Evolutionary conservation across 2,113 vertebrate genomes (phyloP), one percentile per base, ranked within the genome.

Genomic region (Electrona antarctica): DNA sequence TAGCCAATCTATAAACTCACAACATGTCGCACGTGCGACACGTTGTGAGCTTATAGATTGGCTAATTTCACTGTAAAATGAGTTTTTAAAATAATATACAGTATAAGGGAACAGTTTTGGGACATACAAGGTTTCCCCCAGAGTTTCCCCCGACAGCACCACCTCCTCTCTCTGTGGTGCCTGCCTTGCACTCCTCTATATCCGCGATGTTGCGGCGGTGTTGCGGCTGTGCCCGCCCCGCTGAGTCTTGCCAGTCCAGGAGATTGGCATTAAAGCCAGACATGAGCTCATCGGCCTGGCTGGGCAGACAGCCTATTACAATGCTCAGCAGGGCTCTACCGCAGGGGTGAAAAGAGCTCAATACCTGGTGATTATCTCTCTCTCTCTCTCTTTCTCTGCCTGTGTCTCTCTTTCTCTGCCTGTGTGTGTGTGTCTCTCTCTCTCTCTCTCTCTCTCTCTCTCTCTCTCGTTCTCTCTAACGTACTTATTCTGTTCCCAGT

Each of bases 211-310:
- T 50, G 60, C 45, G 41, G 60, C n/a, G 29, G 81, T 15, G 73
- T 57, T 81, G 77, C 71, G 67, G 77, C 81, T 80, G 67, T 57
- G 47, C 80, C 78, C 67, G 12, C 92, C 91, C 90, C 81, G n/a
- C 85, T 81, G 81, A 92, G 92, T 93, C 86, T 91, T 95, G 94
- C 95, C 95, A 95, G 94, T 94, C 93, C 90, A 88, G 92, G 92
- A 94, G 93, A 95, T 95, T 98, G 95, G 95, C 95, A 95, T 95
- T 95, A 94, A 95, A 96, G 93, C 95, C 94, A 98, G 96, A 97
- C 96, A 95, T 97, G 96, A 96, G 95, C 94, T 97, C 95, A 98
- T 95, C 93, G 91, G 95, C 93, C 94, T 93, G 94, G 96, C 94
- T 93, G 94, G 95, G 95, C 95, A 94, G 95, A 94, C 94, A 93